Evolutionary conservation across 2,797 vertebrate species (phyloP).

Genomic region (Sphaeramia orbicularis): DNA sequence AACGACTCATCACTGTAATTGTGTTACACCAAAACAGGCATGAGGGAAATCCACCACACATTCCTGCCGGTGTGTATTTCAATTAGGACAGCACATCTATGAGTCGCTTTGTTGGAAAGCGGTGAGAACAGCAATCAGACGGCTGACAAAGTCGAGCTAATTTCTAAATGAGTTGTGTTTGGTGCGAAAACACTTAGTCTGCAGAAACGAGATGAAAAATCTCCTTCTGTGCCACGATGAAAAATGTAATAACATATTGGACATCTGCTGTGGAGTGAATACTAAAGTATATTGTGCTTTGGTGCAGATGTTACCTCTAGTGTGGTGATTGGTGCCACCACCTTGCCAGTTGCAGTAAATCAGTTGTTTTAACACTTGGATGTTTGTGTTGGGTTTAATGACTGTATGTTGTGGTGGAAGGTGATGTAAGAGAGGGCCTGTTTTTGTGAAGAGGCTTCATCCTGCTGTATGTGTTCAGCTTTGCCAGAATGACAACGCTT

Average conservation of each 20-base stretch:
- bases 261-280: constrained; percentile 90
- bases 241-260: constrained; percentile 89
- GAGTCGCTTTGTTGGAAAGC: constrained; percentile 16
- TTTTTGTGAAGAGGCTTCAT: constrained; percentile 19
- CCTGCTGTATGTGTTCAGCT: constrained; percentile 24
- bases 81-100: constrained; percentile 40
- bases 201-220: constrained; percentile 88
- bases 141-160: constrained; percentile 78
- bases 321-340: constrained; percentile 64
- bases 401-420: constrained; percentile 12
- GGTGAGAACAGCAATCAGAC: constrained; percentile 30
- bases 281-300: constrained; percentile 74
- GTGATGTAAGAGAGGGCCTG: constrained; percentile 2
- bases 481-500: constrained; percentile 17
- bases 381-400: constrained; percentile 42
- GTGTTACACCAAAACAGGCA: constrained; percentile 35
- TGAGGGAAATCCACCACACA: constrained; percentile 40
- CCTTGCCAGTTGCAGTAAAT: constrained; percentile 70
- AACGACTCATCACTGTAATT: constrained; percentile 56
- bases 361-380: constrained; percentile 62
- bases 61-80: constrained; percentile 39
- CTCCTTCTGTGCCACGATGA: constrained; percentile 87
- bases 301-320: constrained; percentile 86
- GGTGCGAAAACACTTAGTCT: constrained; percentile 86
- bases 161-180: constrained; percentile 86